Evolutionary conservation across 2,113 vertebrate genomes (phyloP), one percentile per base, ranked within the genome.

Genomic region (Hippocampus abdominalis): DNA sequence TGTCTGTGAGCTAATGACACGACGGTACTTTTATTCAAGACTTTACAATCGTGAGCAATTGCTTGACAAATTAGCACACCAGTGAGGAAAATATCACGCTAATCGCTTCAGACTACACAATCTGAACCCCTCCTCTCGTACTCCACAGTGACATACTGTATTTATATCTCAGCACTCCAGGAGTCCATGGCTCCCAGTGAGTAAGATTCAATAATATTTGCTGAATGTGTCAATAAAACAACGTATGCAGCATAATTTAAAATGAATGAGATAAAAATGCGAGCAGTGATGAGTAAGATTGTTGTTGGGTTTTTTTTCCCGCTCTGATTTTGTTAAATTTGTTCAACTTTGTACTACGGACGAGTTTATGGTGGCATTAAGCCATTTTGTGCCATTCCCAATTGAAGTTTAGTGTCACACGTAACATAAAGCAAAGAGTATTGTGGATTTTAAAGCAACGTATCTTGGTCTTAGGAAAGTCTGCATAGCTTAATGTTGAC

Each of bases 171-270:
- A 63, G 46, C 65, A 75, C 72, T 44, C 21, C 65, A 46, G 60
- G 46, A 77, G 74, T 66, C 66, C 60, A 62, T 23, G 53, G 54
- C 73, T 83, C 77, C 62, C 51, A 23, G 70, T 77, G 66, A 76
- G 76, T 73, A 77, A 68, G 73, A 60, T 83, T 81, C 80, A 84
- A 87, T 81, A 67, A 79, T 77, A 57, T 64, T 54, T 78, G 68
- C 70, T 59, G 64, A 71, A 72, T 70, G 68, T 76, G 57, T 60
- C 27, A 77, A 70, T 87, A 85, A 88, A 88, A 81, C 78, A 82
- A 65, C 44, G 71, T 74, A 80, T 77, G 74, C 66, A 61, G 76
- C 51, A 68, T 76, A 65, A 62, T 59, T 68, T 68, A 74, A 59
- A 69, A 86, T 84, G 77, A 60, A 83, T 79, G 77, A 48, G 77